Evolutionary conservation across 2,797 vertebrate genomes (phyloP).

Genomic region (Molossus alvarezi): DNA sequence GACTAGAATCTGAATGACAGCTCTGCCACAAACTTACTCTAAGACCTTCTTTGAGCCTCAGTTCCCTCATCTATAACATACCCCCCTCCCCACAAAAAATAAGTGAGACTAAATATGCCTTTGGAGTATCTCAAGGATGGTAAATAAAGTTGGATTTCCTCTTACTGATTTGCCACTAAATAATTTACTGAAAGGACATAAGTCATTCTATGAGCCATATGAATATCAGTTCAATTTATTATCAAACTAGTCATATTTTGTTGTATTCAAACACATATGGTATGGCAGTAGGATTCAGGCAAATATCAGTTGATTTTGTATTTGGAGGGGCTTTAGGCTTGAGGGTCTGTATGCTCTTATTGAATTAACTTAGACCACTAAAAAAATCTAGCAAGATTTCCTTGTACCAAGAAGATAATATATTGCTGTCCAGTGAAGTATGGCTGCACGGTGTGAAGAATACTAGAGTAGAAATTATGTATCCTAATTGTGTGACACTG

Average conservation of each 20-base stretch:
- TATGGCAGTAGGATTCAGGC: not conserved
- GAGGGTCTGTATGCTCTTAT: not conserved
- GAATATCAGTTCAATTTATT: constrained; percentile 3
- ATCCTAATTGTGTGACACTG: not conserved
- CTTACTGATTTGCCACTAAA: not conserved
- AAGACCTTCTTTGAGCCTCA: not conserved
- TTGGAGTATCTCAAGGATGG: not conserved
- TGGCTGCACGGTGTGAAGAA: not conserved
- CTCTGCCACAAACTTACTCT: not conserved
- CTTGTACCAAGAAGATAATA: not conserved
- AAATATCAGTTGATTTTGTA: not conserved
- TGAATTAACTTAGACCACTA: not conserved
- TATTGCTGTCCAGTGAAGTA: not conserved
- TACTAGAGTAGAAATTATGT: fast-evolving
- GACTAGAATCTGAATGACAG: not conserved
- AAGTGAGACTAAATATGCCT: not conserved
- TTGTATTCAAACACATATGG: not conserved
- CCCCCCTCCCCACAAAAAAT: not conserved
- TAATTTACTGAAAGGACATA: not conserved
- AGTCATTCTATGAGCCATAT: not conserved
- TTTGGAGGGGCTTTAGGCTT: not conserved
- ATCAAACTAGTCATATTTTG: not conserved
- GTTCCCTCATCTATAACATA: not conserved
- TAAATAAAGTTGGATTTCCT: not conserved
- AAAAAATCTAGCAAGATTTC: not conserved